Conservation (phyloP, 1,140 invertebrate species). For the Rhyzopertha dominica region DNA sequence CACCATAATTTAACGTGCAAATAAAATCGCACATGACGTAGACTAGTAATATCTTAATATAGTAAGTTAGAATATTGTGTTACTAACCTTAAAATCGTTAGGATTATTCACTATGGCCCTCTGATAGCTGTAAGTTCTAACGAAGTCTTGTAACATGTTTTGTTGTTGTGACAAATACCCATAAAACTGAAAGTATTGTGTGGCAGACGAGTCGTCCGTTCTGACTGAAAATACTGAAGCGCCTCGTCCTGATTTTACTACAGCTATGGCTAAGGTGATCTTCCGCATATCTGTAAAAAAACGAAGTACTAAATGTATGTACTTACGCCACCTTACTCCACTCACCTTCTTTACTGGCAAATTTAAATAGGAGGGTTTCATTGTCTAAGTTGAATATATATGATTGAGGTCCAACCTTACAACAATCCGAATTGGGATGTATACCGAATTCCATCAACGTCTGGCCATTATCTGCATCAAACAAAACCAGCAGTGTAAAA, state of each 20-base stretch:
- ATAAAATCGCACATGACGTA: neutral
- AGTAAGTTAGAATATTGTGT: slow-evolving; percentile 9
- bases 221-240: slow-evolving; percentile 89
- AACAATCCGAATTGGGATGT: slow-evolving; percentile 62
- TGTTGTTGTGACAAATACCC: slow-evolving; percentile 98
- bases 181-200: slow-evolving; percentile 98
- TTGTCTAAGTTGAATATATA: slow-evolving; percentile 67
- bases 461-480: slow-evolving; percentile 7
- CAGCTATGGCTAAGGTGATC: slow-evolving; percentile 72
- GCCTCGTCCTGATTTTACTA: slow-evolving; percentile 71
- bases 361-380: slow-evolving; percentile 52
- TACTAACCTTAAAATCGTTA: slow-evolving; percentile 74
- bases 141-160: slow-evolving; percentile 99
- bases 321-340: no score
- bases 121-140: slow-evolving; percentile 97
- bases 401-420: slow-evolving; percentile 58
- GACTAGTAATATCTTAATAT: neutral
- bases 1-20: no score
- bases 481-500: neutral
- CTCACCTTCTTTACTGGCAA: slow-evolving; percentile 48
- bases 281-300: slow-evolving; percentile 61
- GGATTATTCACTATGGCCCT: slow-evolving; percentile 92
- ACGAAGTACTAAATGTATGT: slow-evolving; percentile 4
- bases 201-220: slow-evolving; percentile 95
- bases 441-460: slow-evolving; percentile 61